Evolutionary conservation across 2,113 vertebrate genomes (phyloP).

Genomic region (Neopipo cinnamomea): DNA sequence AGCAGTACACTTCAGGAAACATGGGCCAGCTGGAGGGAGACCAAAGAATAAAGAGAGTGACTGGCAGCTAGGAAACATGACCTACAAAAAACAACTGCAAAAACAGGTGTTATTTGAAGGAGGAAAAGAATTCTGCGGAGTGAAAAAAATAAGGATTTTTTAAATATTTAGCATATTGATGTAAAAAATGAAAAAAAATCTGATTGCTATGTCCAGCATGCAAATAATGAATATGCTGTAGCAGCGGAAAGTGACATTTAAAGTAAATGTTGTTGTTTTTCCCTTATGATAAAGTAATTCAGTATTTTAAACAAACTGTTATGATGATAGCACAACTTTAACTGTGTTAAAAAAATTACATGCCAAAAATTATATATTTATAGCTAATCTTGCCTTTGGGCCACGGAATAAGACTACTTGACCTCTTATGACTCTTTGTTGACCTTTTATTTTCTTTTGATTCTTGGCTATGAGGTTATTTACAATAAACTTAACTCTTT

Average conservation of each 20-base stretch:
- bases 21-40: background rate
- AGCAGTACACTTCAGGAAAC: background rate
- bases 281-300: background rate
- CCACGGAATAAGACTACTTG: background rate
- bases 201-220: background rate
- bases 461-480: conserved; percentile 5
- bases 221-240: background rate
- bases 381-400: conserved; percentile 3
- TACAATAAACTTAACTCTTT: conserved; percentile 2
- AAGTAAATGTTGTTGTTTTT: background rate
- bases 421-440: background rate
- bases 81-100: background rate
- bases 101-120: background rate
- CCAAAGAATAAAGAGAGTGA: background rate
- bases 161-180: background rate
- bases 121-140: background rate
- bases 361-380: background rate
- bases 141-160: background rate
- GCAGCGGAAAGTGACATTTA: background rate
- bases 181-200: background rate
- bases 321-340: background rate
- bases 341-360: background rate
- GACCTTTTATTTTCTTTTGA: conserved; percentile 21
- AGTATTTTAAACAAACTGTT: background rate
- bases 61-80: background rate